Percentiles rank a stretch among this genome's conserved stretches.
Evolutionary conservation across 1,140 invertebrate genomes (phyloP).

Genomic region (Triops cancriformis): DNA sequence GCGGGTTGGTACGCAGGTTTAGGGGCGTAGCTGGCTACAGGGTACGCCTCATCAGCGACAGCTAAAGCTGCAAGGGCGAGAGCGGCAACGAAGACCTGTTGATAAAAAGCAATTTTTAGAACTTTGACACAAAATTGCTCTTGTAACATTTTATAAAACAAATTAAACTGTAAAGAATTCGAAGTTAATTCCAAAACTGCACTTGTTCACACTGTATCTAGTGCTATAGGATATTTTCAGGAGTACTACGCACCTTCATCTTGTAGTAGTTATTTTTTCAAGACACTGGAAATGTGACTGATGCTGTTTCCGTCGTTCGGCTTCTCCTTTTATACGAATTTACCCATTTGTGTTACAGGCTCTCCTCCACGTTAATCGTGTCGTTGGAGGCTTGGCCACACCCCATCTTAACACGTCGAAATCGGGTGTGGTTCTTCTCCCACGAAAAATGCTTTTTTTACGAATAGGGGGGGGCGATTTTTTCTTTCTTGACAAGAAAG

Average conservation of each 20-base stretch:
- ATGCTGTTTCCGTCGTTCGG: neutral
- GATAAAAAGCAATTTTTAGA: neutral
- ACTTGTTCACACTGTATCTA: too few species aligned
- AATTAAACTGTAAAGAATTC: too few species aligned
- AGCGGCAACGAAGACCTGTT: neutral
- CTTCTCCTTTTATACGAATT: neutral
- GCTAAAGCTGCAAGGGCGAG: neutral
- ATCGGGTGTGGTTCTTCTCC: neutral
- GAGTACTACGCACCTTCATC: neutral
- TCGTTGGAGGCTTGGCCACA: neutral
- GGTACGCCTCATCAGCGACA: constrained; percentile 1
- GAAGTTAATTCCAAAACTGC: too few species aligned
- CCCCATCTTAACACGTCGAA: neutral
- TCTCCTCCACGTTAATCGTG: neutral
- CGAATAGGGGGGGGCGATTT: neutral
- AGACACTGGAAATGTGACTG: neutral
- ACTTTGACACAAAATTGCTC: too few species aligned
- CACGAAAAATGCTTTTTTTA: neutral
- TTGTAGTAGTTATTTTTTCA: neutral
- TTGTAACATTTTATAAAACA: too few species aligned
- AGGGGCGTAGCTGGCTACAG: neutral
- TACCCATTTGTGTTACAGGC: neutral
- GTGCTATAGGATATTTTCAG: neutral
- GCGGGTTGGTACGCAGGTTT: neutral
- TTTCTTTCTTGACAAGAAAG: neutral